Evolutionary conservation across 1,140 invertebrate species (phyloP).

Genomic region (Grapholita molesta): DNA sequence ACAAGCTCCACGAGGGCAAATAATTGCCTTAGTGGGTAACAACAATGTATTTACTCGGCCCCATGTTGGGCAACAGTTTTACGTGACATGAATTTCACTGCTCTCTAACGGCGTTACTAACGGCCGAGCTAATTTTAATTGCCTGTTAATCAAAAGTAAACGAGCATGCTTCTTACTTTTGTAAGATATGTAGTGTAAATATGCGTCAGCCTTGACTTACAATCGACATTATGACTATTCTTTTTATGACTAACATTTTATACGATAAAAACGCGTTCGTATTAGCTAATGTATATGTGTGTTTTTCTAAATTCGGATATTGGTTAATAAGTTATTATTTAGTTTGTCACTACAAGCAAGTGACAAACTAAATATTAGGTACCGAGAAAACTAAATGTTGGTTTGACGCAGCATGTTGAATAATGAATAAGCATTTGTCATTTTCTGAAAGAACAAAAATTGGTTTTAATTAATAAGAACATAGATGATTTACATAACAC

Average conservation of each 20-base stretch:
- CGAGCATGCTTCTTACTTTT: not conserved
- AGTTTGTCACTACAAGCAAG: not conserved
- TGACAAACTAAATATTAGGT: not conserved
- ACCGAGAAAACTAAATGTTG: slow-evolving; percentile 20
- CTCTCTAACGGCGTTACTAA: not conserved
- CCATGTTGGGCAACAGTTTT: slow-evolving; percentile 23
- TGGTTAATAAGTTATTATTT: not conserved
- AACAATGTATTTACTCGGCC: slow-evolving; percentile 22
- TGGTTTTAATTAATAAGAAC: too few species aligned
- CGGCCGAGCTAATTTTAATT: not conserved
- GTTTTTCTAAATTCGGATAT: too few species aligned
- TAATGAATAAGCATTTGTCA: slow-evolving; percentile 52
- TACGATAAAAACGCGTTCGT: too few species aligned
- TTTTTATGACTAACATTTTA: too few species aligned
- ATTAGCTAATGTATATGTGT: too few species aligned
- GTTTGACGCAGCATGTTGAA: slow-evolving; percentile 59
- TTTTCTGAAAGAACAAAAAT: slow-evolving; percentile 50
- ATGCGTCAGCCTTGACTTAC: too few species aligned
- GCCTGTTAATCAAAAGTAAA: not conserved
- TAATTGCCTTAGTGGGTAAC: slow-evolving; percentile 22
- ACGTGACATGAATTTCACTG: slow-evolving; percentile 25
- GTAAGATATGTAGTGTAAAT: not conserved
- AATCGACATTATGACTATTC: too few species aligned
- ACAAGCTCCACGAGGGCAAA: slow-evolving; percentile 12
- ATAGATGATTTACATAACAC: too few species aligned